Conservation (phyloP, 2,888 invertebrate species). For the Leptopilina myrica region DNA sequence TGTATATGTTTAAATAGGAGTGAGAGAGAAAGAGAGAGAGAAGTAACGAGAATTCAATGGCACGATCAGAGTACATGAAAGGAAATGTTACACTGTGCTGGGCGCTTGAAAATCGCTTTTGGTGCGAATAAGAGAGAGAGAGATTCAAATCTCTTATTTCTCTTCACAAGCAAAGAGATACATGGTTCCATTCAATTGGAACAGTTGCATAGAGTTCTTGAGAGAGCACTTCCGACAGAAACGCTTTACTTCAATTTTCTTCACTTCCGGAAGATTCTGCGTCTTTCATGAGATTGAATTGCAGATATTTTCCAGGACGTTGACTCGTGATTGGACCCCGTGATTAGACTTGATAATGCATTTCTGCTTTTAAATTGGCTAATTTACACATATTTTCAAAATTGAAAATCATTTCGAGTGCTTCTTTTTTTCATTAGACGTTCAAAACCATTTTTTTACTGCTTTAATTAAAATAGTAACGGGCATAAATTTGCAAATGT, state of each 20-base stretch:
- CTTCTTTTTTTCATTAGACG: background rate
- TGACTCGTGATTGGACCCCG: slow-evolving; percentile 23
- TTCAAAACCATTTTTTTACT: background rate
- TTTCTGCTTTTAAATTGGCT: slow-evolving; percentile 34
- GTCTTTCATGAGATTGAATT: slow-evolving; percentile 39
- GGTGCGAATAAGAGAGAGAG: slow-evolving; percentile 39
- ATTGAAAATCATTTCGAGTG: background rate
- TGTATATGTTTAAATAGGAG: background rate
- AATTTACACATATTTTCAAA: slow-evolving; percentile 3
- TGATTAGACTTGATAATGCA: slow-evolving; percentile 36
- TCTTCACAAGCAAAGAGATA: slow-evolving; percentile 45
- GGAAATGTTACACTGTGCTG: slow-evolving; percentile 36
- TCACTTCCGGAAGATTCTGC: slow-evolving; percentile 21
- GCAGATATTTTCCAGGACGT: slow-evolving; percentile 37
- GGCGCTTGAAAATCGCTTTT: slow-evolving; percentile 50
- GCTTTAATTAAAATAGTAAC: background rate
- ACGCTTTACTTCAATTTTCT: slow-evolving; percentile 47
- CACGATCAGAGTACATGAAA: slow-evolving; percentile 23
- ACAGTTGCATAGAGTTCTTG: slow-evolving; percentile 47
- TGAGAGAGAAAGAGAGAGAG: background rate
- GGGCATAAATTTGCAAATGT: too few relatives aligned
- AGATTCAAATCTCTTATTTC: slow-evolving; percentile 45
- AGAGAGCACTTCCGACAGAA: slow-evolving; percentile 52
- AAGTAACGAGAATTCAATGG: slow-evolving; percentile 23
- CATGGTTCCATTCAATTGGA: slow-evolving; percentile 50